phyloP scores from a whole-genome alignment of 2,888 invertebrate genomes.

The Trachelus iudaicus region DNA sequence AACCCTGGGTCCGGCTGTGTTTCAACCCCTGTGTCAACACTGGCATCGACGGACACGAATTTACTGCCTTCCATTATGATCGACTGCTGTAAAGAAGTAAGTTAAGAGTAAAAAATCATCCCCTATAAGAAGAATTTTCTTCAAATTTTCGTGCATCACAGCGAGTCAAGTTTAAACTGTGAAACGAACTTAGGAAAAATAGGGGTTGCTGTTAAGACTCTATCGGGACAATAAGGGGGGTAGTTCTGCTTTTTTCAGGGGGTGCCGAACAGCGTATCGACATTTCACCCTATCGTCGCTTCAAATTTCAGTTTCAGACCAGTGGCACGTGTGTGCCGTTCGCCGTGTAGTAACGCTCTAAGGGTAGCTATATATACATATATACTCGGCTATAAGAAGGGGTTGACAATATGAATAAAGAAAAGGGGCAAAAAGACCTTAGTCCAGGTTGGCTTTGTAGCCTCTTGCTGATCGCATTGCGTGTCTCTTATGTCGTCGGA shows the following conservation, averaged over 20 bases:
- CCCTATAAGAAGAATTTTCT: neutral
- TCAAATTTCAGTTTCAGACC: conserved; percentile 47
- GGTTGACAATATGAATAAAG: neutral
- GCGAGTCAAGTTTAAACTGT: neutral
- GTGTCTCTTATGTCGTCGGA: neutral
- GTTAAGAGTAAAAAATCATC: neutral
- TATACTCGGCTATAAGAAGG: neutral
- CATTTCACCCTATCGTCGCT: conserved; percentile 54
- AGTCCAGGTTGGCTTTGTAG: neutral
- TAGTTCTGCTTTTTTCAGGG: neutral
- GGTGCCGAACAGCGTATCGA: conserved; percentile 43
- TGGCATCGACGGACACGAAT: neutral
- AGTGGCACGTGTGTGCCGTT: conserved; percentile 30
- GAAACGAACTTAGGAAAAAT: neutral
- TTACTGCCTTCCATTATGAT: neutral
- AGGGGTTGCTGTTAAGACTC: neutral
- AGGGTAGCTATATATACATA: conserved; percentile 4
- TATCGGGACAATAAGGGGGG: neutral
- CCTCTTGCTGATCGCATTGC: neutral
- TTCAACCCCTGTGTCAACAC: neutral
- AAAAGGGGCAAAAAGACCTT: neutral
- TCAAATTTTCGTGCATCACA: neutral
- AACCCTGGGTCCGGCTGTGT: neutral
- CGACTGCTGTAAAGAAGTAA: neutral
- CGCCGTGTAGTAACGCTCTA: conserved; percentile 22